Base-by-base conservation (phyloP, 2,113 vertebrate species). In the Nanger granti region DNA sequence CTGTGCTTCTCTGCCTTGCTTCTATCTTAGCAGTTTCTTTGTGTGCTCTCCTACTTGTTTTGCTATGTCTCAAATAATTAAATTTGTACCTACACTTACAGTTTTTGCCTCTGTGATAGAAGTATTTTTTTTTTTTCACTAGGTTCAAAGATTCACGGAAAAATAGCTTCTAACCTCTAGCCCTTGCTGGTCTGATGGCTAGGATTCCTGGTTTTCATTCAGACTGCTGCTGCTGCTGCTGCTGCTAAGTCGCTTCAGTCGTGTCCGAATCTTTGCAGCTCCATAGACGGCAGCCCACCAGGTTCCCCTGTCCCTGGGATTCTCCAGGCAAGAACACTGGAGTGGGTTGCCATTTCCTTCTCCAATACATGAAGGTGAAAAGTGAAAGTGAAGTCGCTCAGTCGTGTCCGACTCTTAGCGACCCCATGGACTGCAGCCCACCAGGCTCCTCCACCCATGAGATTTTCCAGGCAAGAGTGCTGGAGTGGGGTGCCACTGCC, bases 231-330 rank as follows among this genome's bases (percentile, higher is more conserved):
- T 60, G 59, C 59, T 49, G 47, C 49, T 60, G 26, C 26, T 28
- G 26, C 26, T 60, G 59, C 59, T 60, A 60, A 60, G 26, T 60
- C 26, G 1, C 59, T 60, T 60, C 59, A 60, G 59, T 60, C 10
- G 1, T 28, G 10, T 60, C 59, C 10, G 0, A 60, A 26, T 60
- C 59, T 60, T 10, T 28, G 59, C 0, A 10, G 12, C 26, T 26
- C 10, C 24, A 60, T 5, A 60, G 59, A 60, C 0, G 26, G 26
- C 26, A 60, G 59, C 26, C 59, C 10, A 12, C 4, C 26, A 60
- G 59, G 59, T 10, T 60, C 59, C 59, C 10, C 59, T 0, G 0
- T 60, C 59, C 59, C 4, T 60, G 59, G 59, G 26, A 60, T 60
- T 60, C 10, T 60, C 59, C 4, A 60, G 55, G 55, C 55, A 57